Evolutionary conservation across 2,113 vertebrate species (phyloP), one percentile per base, ranked within the genome.

Genomic region (Oryzias celebensis): DNA sequence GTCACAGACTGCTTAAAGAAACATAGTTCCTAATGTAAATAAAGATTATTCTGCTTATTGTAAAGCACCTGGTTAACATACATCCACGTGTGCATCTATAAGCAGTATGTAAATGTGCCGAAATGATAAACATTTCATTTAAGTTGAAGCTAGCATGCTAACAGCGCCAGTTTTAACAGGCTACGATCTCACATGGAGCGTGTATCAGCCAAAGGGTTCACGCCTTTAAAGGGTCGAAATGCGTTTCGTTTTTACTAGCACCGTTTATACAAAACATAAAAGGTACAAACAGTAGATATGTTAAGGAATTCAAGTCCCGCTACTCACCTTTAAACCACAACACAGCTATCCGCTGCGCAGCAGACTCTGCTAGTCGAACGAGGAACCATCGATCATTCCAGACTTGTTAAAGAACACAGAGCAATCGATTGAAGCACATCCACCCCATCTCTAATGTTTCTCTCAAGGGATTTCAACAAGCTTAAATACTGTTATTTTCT

Each of bases 291-390:
- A 26, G 2, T 6, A 26, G 0, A 41, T 52, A 43, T 14, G 50
- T 50, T 26, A 12, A 24, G 10, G 3, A 57, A 51, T 8, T 4
- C 58, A 68, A 75, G 71, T 60, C 62, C 75, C 63, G 72, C 83
- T 89, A 55, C 72, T 77, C 49, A 59, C 66, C 81, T 81, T 81
- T 53, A 61, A 81, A 75, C 41, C 18, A 77, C 54, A 62, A 66
- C 52, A 43, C 52, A 49, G 58, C 71, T 77, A 81, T 62, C 54
- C 66, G 66, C 45, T 17, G 47, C n/a, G 54, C 7, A 23, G 0
- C 17, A 92, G 91, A 73, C 90, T 41, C 31, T 1, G 73, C 43
- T 58, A 23, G 42, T 75, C 65, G n/a, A 63, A 47, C 14, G 1
- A 6, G 78, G 87, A 28, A 16, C 4, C 72, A 43, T 84, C 80